Evolutionary conservation across 2,797 vertebrate genomes (phyloP).

Genomic region (Characodon lateralis): DNA sequence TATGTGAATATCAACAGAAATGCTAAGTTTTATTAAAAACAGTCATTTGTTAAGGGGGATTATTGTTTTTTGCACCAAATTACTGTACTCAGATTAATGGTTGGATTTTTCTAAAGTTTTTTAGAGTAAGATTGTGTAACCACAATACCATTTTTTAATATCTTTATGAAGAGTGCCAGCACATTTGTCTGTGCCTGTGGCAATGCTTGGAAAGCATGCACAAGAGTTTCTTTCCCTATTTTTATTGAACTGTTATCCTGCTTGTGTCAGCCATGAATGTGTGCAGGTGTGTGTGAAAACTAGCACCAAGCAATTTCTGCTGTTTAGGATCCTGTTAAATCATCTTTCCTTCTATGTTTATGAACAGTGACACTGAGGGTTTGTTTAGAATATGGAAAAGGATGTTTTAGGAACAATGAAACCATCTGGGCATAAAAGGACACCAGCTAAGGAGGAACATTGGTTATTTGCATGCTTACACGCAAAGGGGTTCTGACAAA

Average conservation of each 20-base stretch:
- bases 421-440: conserved; percentile 28
- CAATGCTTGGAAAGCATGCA: not conserved
- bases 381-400: conserved; percentile 4
- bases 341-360: conserved; percentile 13
- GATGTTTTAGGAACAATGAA: conserved; percentile 9
- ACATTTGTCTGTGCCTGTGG: not conserved
- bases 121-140: not conserved
- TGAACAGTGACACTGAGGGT: not conserved
- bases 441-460: conserved; percentile 9
- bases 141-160: not conserved
- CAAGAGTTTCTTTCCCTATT: conserved; percentile 8
- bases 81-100: not conserved
- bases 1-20: not conserved
- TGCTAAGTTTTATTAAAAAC: not conserved
- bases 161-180: not conserved
- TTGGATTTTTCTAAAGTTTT: not conserved
- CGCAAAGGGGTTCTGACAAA: conserved; percentile 12
- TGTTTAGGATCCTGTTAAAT: not conserved
- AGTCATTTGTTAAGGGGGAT: not conserved
- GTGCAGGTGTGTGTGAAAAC: conserved; percentile 13
- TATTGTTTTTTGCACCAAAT: not conserved
- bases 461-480: not conserved
- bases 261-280: conserved; percentile 10
- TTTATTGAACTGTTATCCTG: conserved; percentile 17
- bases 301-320: not conserved